Base-by-base conservation (phyloP, 2,888 invertebrate genomes). In the Stenoptilia bipunctidactyla region DNA sequence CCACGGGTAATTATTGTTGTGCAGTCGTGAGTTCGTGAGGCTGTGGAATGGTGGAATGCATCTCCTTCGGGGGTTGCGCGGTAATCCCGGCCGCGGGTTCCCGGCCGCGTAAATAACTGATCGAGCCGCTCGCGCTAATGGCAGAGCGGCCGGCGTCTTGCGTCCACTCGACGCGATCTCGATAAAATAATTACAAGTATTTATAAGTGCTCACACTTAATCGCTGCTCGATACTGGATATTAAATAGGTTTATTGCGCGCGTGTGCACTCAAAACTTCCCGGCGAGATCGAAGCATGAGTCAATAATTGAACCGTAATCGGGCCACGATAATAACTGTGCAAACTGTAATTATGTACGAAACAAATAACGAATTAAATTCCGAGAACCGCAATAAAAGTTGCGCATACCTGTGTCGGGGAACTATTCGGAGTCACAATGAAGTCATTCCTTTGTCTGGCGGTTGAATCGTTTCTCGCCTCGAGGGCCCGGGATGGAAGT, bases 1-100 rank as follows among this genome's bases (percentile, higher is more conserved):
- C 83, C 83, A 82, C 82, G 73, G 80, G 79, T 83, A 83, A 83
- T 83, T 83, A 83, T 83, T 79, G 82, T 77, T 73, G 80, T 79
- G 77, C 69, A 75, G 82, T 83, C 82, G 82, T 83, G 82, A 82
- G 82, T 74, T 83, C 83, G 83, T 83, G 83, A 74, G 80, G 66
- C 62, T 64, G 66, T 71, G 72, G 72, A 73, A 72, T 70, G 66
- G 75, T 56, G 79, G 83, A 82, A 83, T 83, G 83, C 82, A 82
- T 80, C 82, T 83, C 83, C 83, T 83, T 79, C 80, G 80, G 83
- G 83, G 83, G 83, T 76, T 82, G 80, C 68, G 80, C 68, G 80
- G 74, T 79, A 75, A 79, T 76, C 80, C 75, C 47, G n/a, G 50
- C 43, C 39, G 52, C 13, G 15, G 35, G 13, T 20, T 45, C 46